Evolutionary conservation across 2,113 vertebrate genomes (phyloP), one percentile per base, ranked within the genome.

Genomic region (Lucifuga dentata): DNA sequence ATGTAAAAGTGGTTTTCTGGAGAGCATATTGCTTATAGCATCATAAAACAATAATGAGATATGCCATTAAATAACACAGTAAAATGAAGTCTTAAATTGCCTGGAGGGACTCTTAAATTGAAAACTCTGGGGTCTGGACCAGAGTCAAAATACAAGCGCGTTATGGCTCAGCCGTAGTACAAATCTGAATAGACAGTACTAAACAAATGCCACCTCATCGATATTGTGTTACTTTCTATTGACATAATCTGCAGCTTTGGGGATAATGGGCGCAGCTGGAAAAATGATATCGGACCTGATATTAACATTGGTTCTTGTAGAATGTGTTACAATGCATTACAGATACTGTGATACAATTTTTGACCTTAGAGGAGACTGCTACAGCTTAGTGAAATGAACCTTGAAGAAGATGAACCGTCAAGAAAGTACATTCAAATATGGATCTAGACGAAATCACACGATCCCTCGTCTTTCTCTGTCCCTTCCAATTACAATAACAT

Each of bases 21-120:
- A 59, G 55, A 78, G 60, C 57, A 68, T 80, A 78, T 79, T 88
- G 86, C 87, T 89, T 82, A 81, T 83, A 85, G 86, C 83, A 71
- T 87, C 78, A 88, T 88, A 88, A 89, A 90, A 86, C 76, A 80
- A 75, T 84, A 87, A 89, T 88, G 78, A 89, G 80, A 88, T 84
- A 73, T 81, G 77, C 67, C 68, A 85, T 88, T 88, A 88, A 89
- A 84, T 86, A 85, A 87, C 80, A 76, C 61, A 67, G 78, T 56
- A 87, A 83, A 88, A 88, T 83, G 60, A 90, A 78, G 67, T 83
- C 80, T 87, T 86, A 80, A 79, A 81, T 69, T 66, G 80, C 80
- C 73, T 72, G 50, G 24, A 57, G 88, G 83, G 83, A 60, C 66
- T 84, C 60, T 82, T 85, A 85, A 87, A 88, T 79, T 53, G 60